Conservation (phyloP, 2,113 vertebrate species). For the Aspiorhynchus laticeps region DNA sequence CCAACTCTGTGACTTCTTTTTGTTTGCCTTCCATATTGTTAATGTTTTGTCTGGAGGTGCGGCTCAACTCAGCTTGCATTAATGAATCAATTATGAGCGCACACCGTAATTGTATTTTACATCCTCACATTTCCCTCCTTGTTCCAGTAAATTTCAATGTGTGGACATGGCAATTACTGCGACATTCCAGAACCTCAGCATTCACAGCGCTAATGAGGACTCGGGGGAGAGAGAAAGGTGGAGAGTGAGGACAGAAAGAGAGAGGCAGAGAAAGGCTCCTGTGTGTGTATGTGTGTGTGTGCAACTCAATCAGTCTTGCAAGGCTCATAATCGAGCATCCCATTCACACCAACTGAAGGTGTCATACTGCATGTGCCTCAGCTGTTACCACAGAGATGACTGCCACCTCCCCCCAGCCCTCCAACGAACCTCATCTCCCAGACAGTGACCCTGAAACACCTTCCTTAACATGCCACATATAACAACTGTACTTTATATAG, state of each 20-base stretch:
- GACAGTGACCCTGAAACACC: constrained; percentile 10
- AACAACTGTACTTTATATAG: background rate
- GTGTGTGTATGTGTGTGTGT: constrained; percentile 62
- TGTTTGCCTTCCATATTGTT: constrained; percentile 17
- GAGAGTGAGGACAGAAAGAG: background rate
- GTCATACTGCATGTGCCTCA: constrained; percentile 25
- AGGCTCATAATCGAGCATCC: constrained; percentile 71
- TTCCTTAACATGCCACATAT: background rate
- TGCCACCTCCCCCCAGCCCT: constrained; percentile 6
- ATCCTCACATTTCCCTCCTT: constrained; percentile 43
- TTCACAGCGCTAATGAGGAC: constrained; percentile 70
- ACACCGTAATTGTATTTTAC: constrained; percentile 52
- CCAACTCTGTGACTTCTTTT: constrained; percentile 3
- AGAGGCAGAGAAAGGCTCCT: constrained; percentile 16
- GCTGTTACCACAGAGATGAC: constrained; percentile 43
- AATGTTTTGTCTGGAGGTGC: constrained; percentile 28
- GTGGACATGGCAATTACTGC: constrained; percentile 56
- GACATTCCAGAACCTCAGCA: constrained; percentile 63
- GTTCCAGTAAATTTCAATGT: constrained; percentile 48
- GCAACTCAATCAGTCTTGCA: constrained; percentile 60
- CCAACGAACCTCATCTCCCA: background rate
- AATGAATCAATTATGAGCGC: constrained; percentile 56
- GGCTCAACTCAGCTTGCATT: constrained; percentile 38
- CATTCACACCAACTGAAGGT: constrained; percentile 64
- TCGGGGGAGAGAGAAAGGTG: constrained; percentile 58